Base-by-base conservation (phyloP, 2,113 vertebrate species). In the Rhegmatorhina hoffmannsi region DNA sequence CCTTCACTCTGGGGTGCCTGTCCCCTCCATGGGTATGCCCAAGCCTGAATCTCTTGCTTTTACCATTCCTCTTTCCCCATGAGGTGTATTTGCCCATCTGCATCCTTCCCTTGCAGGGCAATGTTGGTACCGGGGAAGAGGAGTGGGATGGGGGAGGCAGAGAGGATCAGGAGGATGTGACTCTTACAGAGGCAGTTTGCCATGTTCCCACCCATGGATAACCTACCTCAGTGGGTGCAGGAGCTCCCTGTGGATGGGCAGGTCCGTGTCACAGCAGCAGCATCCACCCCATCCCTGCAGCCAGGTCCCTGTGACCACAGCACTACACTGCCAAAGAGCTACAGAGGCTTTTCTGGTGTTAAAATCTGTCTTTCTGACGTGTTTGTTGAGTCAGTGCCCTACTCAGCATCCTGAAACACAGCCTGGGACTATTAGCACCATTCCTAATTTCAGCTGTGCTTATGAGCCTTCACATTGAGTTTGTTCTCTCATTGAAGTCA, bases 391-490 rank as follows among this genome's bases (percentile, higher is more conserved):
- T 62, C 62, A 76, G 2, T 66, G 53, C 5, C 26, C 11, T 16
- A 10, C 28, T 70, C 34, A 6, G 36, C 67, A 70, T 56, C 53
- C 52, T 44, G 55, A 84, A 92, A 76, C 34, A 17, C 31, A 40
- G 47, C 4, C 36, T 90, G 74, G 50, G 43, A 84, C 56, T 67
- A 11, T 84, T 72, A 91, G 47, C 38, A 64, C 17, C 50, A 43
- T 31, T 87, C 33, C 36, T 79, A 46, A 84, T 82, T 91, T 84
- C 70, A 89, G 56, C 24, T 84, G 59, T 79, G 49, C 26, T 87
- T 73, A 19, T 47, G 34, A 89, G 55, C 76, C 90, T 93, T 97
- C 94, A 96, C 64, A 60, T n/a, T 85, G 79, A 78, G 50, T 56
- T 76, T 62, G 16, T 84, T 94, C 74, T 86, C 52, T 92, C 89